Base-by-base conservation (phyloP, 2,888 invertebrate genomes). In the Caenorhabditis angaria region DNA sequence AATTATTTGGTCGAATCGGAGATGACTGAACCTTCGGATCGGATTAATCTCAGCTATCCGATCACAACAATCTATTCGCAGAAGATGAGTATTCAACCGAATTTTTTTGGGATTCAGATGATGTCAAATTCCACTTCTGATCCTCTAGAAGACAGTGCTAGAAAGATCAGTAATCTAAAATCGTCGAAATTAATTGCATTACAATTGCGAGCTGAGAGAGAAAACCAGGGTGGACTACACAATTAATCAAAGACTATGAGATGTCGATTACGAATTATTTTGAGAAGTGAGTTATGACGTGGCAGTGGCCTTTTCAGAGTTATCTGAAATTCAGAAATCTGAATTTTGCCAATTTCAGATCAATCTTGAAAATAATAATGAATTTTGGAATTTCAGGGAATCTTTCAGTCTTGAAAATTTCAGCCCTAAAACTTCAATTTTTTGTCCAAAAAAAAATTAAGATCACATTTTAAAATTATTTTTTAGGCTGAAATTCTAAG, bases 31-130 rank as follows among this genome's bases (percentile, higher is more conserved):
- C 28, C 54, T 6, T 76, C 73, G 6, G 76, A 76, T 0, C 67
- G 83, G 32, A 78, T 85, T 27, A 56, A 68, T 20, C 67, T 86
- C 18, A 66, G 71, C 55, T 86, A 86, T 55, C 86, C 86, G 8
- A 77, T 80, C 10, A 73, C 82, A 0, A 70, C 65, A 27, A 70
- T 86, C 47, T 86, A 83, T 68, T 84, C 82, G 8, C 56, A 81
- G 50, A 76, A 78, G 60, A 64, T 85, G 54, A 85, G 80, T 65
- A 76, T 85, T 55, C 70, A 85, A 70, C 83, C 83, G 1, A 83
- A 82, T 60, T 85, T 85, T 70, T 85, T 85, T 63, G 85, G 85
- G 8, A 65, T 85, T 14, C 69, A 84, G 24, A 65, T 82, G 48
- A n/a, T n/a, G n/a, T 41, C 24, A 50, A 75, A 76, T 56, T 35